These are phyloP conservation scores for Drosophila sulfurigaster DNA, from an alignment of 1,140 invertebrate genomes.

Conservation along the genomic window DNA sequence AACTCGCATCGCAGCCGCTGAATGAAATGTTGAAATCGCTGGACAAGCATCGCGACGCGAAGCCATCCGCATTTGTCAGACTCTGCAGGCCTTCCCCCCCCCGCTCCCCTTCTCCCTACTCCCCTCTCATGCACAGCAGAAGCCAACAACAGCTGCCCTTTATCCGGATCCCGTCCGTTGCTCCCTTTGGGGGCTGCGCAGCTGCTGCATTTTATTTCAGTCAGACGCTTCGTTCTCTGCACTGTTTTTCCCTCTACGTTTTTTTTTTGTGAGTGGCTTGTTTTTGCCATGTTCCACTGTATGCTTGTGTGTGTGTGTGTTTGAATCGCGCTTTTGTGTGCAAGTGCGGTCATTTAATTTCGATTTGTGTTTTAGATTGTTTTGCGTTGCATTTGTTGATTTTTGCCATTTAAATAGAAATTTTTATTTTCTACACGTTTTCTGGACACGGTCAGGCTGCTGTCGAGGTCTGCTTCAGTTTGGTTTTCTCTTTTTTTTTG, in stretches of 20 bases:
- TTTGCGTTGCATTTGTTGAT: slow-evolving; percentile 83
- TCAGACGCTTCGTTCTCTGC: slow-evolving; percentile 56
- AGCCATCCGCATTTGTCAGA: slow-evolving; percentile 43
- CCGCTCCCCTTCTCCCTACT: too few relatives aligned
- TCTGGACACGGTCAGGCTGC: slow-evolving; percentile 52
- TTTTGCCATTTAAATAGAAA: slow-evolving; percentile 84
- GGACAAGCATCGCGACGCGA: slow-evolving; percentile 41
- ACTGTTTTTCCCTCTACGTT: slow-evolving; percentile 30
- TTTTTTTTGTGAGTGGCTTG: slow-evolving; percentile 67
- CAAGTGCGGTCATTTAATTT: slow-evolving; percentile 84
- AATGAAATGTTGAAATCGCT: slow-evolving; percentile 77
- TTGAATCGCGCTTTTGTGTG: slow-evolving; percentile 73
- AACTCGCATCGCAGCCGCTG: slow-evolving; percentile 56
- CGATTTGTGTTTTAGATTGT: slow-evolving; percentile 84
- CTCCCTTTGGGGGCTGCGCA: slow-evolving; percentile 62
- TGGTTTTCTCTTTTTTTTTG: slow-evolving; percentile 14
- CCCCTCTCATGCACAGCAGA: background rate
- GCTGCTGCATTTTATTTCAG: slow-evolving; percentile 82
- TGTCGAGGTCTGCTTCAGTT: slow-evolving; percentile 8
- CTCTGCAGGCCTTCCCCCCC: slow-evolving; percentile 11
- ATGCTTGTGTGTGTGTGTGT: slow-evolving; percentile 39
- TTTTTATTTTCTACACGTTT: slow-evolving; percentile 82
- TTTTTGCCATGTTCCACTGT: slow-evolving; percentile 73
- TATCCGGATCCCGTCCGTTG: slow-evolving; percentile 11
- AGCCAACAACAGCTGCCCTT: slow-evolving; percentile 33